A percentile compares a stretch with the other conserved stretches of the same genome.
Conservation (phyloP, 2,113 vertebrate species). For the Callospermophilus lateralis region DNA sequence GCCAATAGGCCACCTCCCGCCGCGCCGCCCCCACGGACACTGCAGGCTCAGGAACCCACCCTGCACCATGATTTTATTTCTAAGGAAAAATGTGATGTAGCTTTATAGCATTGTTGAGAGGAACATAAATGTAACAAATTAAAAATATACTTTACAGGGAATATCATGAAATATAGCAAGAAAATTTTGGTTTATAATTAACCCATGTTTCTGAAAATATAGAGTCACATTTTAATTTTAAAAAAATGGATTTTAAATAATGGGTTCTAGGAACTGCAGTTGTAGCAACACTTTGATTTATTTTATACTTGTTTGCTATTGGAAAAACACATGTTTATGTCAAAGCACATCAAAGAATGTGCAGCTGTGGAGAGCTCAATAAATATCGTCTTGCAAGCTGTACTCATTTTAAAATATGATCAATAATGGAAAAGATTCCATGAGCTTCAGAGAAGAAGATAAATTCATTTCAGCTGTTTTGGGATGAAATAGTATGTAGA, state of each 20-base stretch:
- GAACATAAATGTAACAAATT: constrained; percentile 35
- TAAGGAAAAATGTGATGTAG: not conserved
- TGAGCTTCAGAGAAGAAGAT: too few relatives aligned
- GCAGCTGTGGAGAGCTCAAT: too few relatives aligned
- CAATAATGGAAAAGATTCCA: too few relatives aligned
- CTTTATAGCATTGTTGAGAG: constrained; percentile 35
- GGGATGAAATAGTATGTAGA: too few relatives aligned
- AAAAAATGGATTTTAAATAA: not conserved
- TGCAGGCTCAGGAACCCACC: too few relatives aligned
- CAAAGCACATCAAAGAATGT: not conserved
- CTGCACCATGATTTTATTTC: constrained; percentile 41
- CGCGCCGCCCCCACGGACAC: too few relatives aligned
- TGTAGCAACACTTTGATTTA: not conserved
- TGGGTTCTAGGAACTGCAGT: not conserved
- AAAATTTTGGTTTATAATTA: constrained; percentile 30
- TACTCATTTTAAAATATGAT: constrained; percentile 18
- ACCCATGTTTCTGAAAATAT: constrained; percentile 37
- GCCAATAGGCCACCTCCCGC: too few relatives aligned
- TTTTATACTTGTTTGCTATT: not conserved
- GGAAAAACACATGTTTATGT: not conserved
- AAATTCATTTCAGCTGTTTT: too few relatives aligned
- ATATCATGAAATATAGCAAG: not conserved
- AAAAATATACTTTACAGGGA: constrained; percentile 42
- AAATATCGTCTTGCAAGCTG: not conserved
- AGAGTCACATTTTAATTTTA: not conserved